Base-by-base conservation (phyloP, 2,113 vertebrate genomes). In the Pitta sordida region DNA sequence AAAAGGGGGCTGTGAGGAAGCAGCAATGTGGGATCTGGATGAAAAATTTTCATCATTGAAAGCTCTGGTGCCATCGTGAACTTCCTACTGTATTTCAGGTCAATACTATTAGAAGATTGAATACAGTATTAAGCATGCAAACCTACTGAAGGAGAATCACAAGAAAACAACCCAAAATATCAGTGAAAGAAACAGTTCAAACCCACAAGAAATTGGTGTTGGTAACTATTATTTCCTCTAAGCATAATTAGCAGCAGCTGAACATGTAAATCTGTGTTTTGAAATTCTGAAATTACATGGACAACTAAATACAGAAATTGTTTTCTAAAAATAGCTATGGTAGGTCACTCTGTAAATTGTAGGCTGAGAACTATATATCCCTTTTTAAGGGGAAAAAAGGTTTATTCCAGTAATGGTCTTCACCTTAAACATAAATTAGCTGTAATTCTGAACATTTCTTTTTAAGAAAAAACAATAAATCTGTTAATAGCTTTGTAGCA, bases 1-100 rank as follows among this genome's bases (percentile, higher is more conserved):
- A 3, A 11, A 49, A 43, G n/a, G 2, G 0, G 4, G 15, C n/a
- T 41, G 39, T 41, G 6, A 10, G 8, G 8, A 30, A 78, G 36
- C 39, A 34, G 22, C 6, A 12, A 0, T 58, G 15, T 37, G 34
- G 19, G 4, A 36, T 37, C 16, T 3, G 9, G 78, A 41, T 39
- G 5, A 39, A 56, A 60, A 32, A 4, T 12, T 5, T 3, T 19
- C 8, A 9, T 30, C 1, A 3, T 77, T 83, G 69, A 65, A 79
- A 70, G 14, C 15, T 65, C 24, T 68, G 51, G 11, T 84, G 78
- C 9, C 3, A 3, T 20, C 59, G 56, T 39, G 24, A 62, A 17
- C 15, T 69, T 88, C 7, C 23, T 43, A 8, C 10, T 26, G 17
- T 58, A 21, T 69, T 62, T 93, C 15, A 37, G 17, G 20, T 93